These are phyloP conservation scores for Lateolabrax maculatus DNA, from an alignment of 2,797 vertebrate species.

Conservation along the genomic window DNA sequence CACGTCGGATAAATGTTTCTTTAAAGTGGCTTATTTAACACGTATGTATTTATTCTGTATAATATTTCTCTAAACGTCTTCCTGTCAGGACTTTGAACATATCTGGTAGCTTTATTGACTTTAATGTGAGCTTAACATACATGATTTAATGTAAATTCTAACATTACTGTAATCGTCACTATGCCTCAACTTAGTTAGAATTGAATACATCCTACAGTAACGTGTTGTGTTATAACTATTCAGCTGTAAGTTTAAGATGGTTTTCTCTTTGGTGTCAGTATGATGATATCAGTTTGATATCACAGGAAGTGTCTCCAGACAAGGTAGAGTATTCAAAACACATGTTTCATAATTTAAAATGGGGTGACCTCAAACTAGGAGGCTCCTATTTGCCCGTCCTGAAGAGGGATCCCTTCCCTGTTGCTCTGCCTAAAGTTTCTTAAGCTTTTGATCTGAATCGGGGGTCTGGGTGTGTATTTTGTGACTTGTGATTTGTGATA, in stretches of 20 bases:
- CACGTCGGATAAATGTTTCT: too few species aligned
- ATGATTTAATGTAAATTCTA: too few species aligned
- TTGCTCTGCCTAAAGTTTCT: too few species aligned
- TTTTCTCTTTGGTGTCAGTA: neutral
- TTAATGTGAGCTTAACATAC: too few species aligned
- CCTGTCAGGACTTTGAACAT: neutral
- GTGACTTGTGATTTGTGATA: neutral
- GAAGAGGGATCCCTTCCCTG: too few species aligned
- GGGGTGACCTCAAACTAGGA: too few species aligned
- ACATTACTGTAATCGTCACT: too few species aligned
- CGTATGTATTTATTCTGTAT: neutral
- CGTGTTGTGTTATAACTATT: neutral
- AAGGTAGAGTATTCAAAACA: neutral
- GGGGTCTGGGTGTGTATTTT: neutral
- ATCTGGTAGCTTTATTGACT: too few species aligned
- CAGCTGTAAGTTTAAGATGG: neutral
- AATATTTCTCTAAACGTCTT: neutral
- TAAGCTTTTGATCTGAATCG: neutral
- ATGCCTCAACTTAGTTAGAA: neutral
- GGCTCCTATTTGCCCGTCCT: too few species aligned
- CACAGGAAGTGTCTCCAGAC: neutral
- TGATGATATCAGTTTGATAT: neutral
- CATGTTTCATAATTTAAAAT: neutral
- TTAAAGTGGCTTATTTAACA: too few species aligned
- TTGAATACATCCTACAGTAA: neutral